Evolutionary conservation across 2,113 vertebrate genomes (phyloP), one percentile per base, ranked within the genome.

Genomic region (Stegostoma tigrinum): DNA sequence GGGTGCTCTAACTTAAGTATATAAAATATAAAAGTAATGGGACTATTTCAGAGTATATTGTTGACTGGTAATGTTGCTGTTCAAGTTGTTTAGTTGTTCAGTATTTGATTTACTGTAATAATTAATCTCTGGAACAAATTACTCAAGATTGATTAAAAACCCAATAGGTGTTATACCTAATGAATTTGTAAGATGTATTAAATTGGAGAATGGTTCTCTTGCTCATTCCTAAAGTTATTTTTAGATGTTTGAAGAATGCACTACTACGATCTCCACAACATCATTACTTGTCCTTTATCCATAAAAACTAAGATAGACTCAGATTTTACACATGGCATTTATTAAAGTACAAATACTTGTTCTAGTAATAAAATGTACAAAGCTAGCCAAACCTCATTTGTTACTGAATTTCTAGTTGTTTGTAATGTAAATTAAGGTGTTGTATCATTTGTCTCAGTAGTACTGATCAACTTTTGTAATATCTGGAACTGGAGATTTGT

Each of bases 1-100:
- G 24, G 94, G 67, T 34, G 94, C 68, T 95, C 68, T 95, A 95
- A 95, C 72, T 95, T 95, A 95, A 72, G 24, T 12, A 95, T 52
- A 75, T 72, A 68, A 95, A 95, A 12, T 94, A 66, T 94, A 94
- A 94, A 95, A 72, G 75, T 95, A 72, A 75, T 12, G 27, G 27
- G 67, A 95, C 27, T 45, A 68, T 75, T 72, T 95, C 94, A 72
- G 67, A 95, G 45, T 48, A 95, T 30, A 95, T 72, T 72, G 24
- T 68, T 48, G 19, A 75, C 14, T 95, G 68, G 68, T 27, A 72
- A 70, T 27, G 72, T 95, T 95, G 45, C 94, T 72, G 94, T 95
- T 90, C 68, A 95, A 52, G 30, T 45, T 45, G n/a, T 94, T 67
- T 94, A 68, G 66, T 68, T 95, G 52, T 95, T 48, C 94, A 52